These are phyloP conservation scores for Pangasius krempfi DNA, from an alignment of 2,797 vertebrate genomes.

Conservation along the genomic window DNA sequence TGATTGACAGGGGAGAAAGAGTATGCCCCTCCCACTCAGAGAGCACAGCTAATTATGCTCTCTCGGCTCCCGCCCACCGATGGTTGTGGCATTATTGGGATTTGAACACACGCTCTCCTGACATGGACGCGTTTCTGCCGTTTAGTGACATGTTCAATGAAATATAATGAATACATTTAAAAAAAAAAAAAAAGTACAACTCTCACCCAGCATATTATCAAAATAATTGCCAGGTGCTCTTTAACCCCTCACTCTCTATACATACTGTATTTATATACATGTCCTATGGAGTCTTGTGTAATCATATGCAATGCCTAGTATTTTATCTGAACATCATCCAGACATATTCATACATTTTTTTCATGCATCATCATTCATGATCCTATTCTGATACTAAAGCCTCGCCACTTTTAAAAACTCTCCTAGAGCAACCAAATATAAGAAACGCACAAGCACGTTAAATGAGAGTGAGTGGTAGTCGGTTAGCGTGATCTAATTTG, in stretches of 20 bases:
- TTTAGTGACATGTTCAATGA: too few species aligned
- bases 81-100: neutral
- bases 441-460: neutral
- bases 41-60: too few species aligned
- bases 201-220: neutral
- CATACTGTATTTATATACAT: too few species aligned
- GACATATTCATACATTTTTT: too few species aligned
- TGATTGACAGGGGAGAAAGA: neutral
- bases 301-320: neutral
- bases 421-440: neutral
- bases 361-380: neutral
- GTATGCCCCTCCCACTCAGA: too few species aligned
- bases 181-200: neutral
- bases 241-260: neutral
- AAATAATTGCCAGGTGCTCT: neutral
- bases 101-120: neutral
- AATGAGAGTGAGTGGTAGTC: neutral
- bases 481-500: neutral
- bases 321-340: neutral
- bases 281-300: neutral
- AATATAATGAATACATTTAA: neutral
- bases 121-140: too few species aligned
- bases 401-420: neutral
- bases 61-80: too few species aligned
- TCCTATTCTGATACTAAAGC: neutral